Conservation (phyloP, 2,888 invertebrate species). For the Agrochola litura region DNA sequence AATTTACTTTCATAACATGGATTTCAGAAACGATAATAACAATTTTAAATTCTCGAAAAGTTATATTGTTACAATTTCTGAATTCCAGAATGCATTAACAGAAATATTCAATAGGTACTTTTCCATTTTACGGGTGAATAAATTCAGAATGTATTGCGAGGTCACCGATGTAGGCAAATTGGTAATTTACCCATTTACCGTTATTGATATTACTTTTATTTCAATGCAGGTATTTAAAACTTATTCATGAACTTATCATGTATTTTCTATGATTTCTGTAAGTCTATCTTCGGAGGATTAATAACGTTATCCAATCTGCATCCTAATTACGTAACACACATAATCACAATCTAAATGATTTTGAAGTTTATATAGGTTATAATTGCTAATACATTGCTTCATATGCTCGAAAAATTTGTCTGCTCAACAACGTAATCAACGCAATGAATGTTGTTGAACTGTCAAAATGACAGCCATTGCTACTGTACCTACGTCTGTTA, state of each 20-base stretch:
- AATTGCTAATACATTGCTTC: too few species aligned
- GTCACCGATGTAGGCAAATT: neutral
- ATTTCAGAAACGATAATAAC: neutral
- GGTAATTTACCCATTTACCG: neutral
- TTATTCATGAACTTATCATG: neutral
- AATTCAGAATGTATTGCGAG: neutral
- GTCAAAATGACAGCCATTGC: too few species aligned
- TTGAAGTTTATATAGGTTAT: too few species aligned
- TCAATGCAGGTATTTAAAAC: neutral
- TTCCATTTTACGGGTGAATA: constrained; percentile 1
- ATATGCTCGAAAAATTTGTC: too few species aligned
- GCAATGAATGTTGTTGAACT: too few species aligned
- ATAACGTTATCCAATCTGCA: constrained; percentile 22
- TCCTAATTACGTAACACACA: too few species aligned
- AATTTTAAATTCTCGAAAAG: neutral
- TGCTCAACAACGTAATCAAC: too few species aligned
- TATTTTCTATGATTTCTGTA: neutral
- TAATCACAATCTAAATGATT: too few species aligned
- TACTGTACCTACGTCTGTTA: too few species aligned
- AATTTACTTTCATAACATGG: neutral
- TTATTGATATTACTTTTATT: constrained; percentile 8
- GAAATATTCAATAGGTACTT: constrained; percentile 16
- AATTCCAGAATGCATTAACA: neutral
- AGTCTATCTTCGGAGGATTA: constrained; percentile 17
- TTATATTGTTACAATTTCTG: constrained; percentile 2